Evolutionary conservation across 1,140 invertebrate species (phyloP), one percentile per base, ranked within the genome.

Genomic region (Campoletis sonorensis): DNA sequence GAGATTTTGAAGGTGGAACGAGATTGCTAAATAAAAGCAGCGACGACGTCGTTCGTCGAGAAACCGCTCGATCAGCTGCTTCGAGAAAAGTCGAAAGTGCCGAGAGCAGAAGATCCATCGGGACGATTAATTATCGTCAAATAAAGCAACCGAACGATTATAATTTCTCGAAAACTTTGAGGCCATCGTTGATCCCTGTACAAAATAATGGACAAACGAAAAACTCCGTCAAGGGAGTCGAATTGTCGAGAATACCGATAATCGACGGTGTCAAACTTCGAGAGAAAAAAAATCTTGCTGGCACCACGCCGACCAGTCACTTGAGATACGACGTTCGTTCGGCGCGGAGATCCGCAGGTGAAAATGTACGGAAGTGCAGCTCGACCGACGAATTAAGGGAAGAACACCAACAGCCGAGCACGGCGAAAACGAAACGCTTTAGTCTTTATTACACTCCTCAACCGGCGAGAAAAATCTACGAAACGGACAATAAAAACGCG

Each of bases 371-470:
- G 16, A 91, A 88, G 40, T 91, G 85, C 54, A 89, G 82, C 30
- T 91, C 89, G 3, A 88, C 89, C 1, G 88, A 90, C 79, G 88
- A 91, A 76, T 78, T 90, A 23, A 73, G 87, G 26, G 87, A 91
- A 1, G 83, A 89, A 0, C 84, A 87, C 5, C 85, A 86, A 70
- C 89, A 86, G 33, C 71, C 81, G 26, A 86, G 40, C 23, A 49
- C 30, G 27, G 51, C 64, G 7, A 90, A 86, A 54, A 49, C 82
- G 0, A 91, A 91, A 67, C 85, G 89, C 49, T 89, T 89, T 37
- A 91, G 89, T 73, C 70, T 91, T 13, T 89, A 90, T 79, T 90
- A 90, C 72, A 91, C 89, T 8, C 89, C 89, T 0, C 90, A 90
- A 64, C 86, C 86, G 1, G 77, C 85, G 33, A 82, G 89, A 45